Evolutionary conservation across 1,140 invertebrate genomes (phyloP).

Genomic region (Cydia splendana): DNA sequence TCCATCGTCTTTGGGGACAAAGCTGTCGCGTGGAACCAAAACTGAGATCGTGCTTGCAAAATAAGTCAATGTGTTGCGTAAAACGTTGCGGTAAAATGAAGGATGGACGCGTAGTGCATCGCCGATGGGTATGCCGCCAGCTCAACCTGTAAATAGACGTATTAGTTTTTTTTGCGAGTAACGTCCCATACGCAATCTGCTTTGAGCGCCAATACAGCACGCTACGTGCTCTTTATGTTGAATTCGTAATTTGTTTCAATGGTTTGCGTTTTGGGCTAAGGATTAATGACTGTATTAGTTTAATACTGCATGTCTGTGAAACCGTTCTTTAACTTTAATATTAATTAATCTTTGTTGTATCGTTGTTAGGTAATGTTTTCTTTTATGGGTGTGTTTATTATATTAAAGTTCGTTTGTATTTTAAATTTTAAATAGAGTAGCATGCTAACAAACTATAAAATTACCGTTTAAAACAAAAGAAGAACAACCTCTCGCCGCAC

Average conservation of each 20-base stretch:
- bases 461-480: no score
- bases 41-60: conserved; percentile 39
- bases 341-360: no score
- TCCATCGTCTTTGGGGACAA: conserved; percentile 40
- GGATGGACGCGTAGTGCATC: conserved; percentile 47
- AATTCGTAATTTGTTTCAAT: conserved; percentile 50
- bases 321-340: no score
- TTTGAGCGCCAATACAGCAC: conserved; percentile 36
- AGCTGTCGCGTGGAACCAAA: conserved; percentile 38
- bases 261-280: neutral
- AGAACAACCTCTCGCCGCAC: no score
- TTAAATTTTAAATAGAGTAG: no score
- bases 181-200: conserved; percentile 19
- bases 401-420: no score
- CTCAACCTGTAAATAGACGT: conserved; percentile 31
- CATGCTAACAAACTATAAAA: no score
- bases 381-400: neutral
- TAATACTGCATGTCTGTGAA: neutral
- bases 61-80: conserved; percentile 42
- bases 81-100: conserved; percentile 43
- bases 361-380: neutral
- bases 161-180: conserved; percentile 35
- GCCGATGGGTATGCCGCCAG: conserved; percentile 33
- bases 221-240: conserved; percentile 37
- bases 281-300: neutral